These are phyloP conservation scores for Pissodes strobi DNA, from an alignment of 1,140 invertebrate genomes.

Conservation along the genomic window DNA sequence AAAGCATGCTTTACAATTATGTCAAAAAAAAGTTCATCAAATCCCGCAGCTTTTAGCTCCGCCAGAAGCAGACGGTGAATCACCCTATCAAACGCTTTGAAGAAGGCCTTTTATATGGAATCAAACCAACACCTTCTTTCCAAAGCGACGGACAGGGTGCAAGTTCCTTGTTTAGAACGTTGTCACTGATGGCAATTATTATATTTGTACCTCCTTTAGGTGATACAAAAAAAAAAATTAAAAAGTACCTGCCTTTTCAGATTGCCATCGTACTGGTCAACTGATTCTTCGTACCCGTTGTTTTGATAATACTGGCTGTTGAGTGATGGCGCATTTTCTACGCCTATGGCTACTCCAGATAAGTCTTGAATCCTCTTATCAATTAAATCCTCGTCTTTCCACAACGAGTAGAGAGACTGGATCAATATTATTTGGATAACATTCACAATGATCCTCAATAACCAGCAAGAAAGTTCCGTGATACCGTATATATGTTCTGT, in stretches of 20 bases:
- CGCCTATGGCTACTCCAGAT: slow-evolving; percentile 47
- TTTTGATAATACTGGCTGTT: slow-evolving; percentile 51
- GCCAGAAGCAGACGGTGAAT: too few species aligned
- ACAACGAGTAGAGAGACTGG: slow-evolving; percentile 65
- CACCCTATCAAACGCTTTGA: too few species aligned
- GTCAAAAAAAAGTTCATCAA: too few species aligned
- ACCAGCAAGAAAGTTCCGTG: slow-evolving; percentile 65
- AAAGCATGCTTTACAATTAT: too few species aligned
- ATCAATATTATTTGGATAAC: slow-evolving; percentile 65
- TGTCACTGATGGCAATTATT: too few species aligned
- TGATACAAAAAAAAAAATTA: too few species aligned
- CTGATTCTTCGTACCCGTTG: slow-evolving; percentile 49
- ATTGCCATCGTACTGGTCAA: slow-evolving; percentile 46
- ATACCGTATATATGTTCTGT: slow-evolving; percentile 64
- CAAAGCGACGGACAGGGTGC: too few species aligned
- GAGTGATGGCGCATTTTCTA: slow-evolving; percentile 37
- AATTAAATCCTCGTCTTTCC: slow-evolving; percentile 59
- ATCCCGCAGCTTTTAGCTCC: too few species aligned
- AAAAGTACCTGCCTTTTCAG: slow-evolving; percentile 52
- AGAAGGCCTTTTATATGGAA: too few species aligned
- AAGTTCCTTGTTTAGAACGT: too few species aligned
- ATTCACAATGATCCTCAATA: slow-evolving; percentile 62
- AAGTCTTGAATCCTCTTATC: slow-evolving; percentile 55
- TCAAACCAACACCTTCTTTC: too few species aligned
- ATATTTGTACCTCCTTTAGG: too few species aligned